Base-by-base conservation (phyloP, 1,140 invertebrate species). In the Bombus haemorrhoidalis region DNA sequence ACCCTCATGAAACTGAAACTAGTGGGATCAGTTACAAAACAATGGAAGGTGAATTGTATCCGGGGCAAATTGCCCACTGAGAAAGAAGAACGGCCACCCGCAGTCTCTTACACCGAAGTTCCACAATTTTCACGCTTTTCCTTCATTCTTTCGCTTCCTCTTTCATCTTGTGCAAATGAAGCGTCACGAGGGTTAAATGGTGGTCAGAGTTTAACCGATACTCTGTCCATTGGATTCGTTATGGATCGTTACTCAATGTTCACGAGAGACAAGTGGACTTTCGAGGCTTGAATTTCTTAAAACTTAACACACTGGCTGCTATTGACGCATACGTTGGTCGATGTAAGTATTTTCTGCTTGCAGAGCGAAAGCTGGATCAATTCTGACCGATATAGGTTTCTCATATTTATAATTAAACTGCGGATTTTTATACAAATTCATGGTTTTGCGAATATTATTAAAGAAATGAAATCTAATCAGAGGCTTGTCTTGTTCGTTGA, bases 101-200 rank as follows among this genome's bases (percentile, higher is more conserved):
- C 73, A 64, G 83, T 64, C 79, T 83, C 85, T 80, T 81, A 82
- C 62, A 85, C 86, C 80, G 53, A 47, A 83, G 69, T 87, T 90
- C 88, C 86, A 86, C 84, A 85, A 88, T 90, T 90, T 90, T 90
- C 88, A 90, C 86, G 89, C 83, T 90, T 87, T 90, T 90, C 83
- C 86, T 34, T 73, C 12, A 62, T 57, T 73, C 28, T 57, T 64
- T 37, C 39, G 34, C 73, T n/a, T 37, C 69, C 62, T 47, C 57
- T 75, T 69, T 34, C 39, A 9, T 32, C 57, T 88, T 78, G 84
- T 90, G 89, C 78, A 90, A 90, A 90, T 88, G 66, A 57, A 78
- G 80, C 83, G 76, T 34, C 86, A 80, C 73, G 68, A 81, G 64
- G 89, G 69, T 68, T 82, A 73, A 89, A 82, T 69, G 69, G 69